Evolutionary conservation across 2,888 invertebrate species (phyloP), one percentile per base, ranked within the genome.

Genomic region (Scaptomyza tumidula): DNA sequence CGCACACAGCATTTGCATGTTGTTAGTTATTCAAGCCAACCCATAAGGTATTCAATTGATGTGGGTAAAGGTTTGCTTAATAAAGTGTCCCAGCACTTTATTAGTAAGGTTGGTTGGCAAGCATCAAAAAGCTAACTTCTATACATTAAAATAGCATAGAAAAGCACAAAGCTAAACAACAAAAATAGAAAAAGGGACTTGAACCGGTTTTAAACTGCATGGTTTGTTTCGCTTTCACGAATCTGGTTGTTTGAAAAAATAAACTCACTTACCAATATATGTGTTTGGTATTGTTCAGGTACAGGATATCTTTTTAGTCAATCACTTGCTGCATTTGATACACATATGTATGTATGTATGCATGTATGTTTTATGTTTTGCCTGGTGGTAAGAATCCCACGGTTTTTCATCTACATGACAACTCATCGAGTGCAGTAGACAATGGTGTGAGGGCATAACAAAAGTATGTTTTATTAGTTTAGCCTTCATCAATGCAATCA

Each of bases 401-500:
- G 11, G n/a, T 50, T 24, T 14, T n/a, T 2, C 16, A 24, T 19
- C 6, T 5, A 49, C 5, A 35, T 19, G 13, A n/a, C 37, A 60
- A 31, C 31, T 10, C 14, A 13, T 29, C 9, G 37, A n/a, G 35
- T 24, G 59, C 59, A 57, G 29, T 45, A 29, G 16, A 37, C 35
- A 46, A 13, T 49, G 9, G 3, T n/a, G n/a, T 35, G 19, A 2
- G 35, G 5, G 35, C 35, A 35, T 5, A 33, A 16, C 13, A 49
- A 49, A 29, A 29, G 24, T 24, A 24, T 3, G 43, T 33, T 6
- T 10, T n/a, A 2, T 14, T 9, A 13, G 13, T 33, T 16, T 11
- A 16, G 27, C 35, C 35, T 37, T 29, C 60, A 62, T 52, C 59
- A 71, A 59, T 80, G 72, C 76, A 76, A 80, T 76, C 80, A 80